Percentiles rank a stretch among this genome's conserved stretches.
Evolutionary conservation across 2,113 vertebrate species (phyloP).

Genomic region (Gnathonemus echidnorhynchus): DNA sequence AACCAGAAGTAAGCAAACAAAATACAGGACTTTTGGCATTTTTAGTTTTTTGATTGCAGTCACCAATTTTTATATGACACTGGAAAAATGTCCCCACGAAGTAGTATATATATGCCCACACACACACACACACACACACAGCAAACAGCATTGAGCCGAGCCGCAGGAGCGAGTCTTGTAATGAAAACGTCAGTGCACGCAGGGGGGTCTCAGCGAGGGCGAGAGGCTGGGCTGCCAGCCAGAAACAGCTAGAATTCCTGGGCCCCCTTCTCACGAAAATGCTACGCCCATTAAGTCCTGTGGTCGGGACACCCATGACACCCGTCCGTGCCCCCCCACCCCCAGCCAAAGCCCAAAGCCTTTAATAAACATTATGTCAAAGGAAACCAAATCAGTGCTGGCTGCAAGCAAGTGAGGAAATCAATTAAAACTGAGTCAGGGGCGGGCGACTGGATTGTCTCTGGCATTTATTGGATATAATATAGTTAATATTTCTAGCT

Average conservation of each 20-base stretch:
- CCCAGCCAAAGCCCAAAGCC: slow-evolving; percentile 47
- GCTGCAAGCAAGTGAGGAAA: slow-evolving; percentile 77
- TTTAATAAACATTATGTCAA: slow-evolving; percentile 90
- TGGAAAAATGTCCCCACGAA: background rate
- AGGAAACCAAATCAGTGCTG: slow-evolving; percentile 75
- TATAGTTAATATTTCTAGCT: slow-evolving; percentile 85
- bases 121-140: background rate
- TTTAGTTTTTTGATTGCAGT: background rate
- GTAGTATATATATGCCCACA: background rate
- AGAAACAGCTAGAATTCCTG: background rate
- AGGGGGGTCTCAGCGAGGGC: background rate
- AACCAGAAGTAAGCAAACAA: background rate
- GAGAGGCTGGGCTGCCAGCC: background rate
- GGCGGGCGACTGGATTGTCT: slow-evolving; percentile 77
- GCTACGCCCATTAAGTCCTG: background rate
- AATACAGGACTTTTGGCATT: background rate
- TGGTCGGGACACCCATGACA: background rate
- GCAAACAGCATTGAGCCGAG: background rate
- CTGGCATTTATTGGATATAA: slow-evolving; percentile 94
- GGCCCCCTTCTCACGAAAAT: background rate
- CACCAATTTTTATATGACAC: background rate
- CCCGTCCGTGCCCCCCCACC: background rate
- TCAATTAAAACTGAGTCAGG: slow-evolving; percentile 95
- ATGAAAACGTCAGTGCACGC: background rate
- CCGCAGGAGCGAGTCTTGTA: background rate